Conservation (phyloP, 2,797 vertebrate genomes). For the Silurus aristotelis region DNA sequence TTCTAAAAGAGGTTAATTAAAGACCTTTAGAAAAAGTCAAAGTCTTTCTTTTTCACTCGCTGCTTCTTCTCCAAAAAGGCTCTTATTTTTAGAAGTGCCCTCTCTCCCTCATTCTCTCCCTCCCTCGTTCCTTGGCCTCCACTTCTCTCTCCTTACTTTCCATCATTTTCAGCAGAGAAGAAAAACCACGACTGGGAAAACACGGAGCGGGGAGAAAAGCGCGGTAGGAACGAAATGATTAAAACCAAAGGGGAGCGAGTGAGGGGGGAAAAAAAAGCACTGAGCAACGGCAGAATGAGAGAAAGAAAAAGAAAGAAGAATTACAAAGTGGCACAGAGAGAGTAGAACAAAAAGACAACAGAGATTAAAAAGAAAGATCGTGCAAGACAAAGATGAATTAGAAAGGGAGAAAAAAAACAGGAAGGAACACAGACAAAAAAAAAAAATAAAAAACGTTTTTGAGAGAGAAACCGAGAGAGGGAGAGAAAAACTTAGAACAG, state of each 20-base stretch:
- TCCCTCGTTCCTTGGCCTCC: background rate
- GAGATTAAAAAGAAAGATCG: background rate
- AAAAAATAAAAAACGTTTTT: background rate
- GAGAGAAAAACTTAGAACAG: too few relatives aligned
- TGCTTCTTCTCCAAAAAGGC: conserved; percentile 26
- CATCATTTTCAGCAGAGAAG: background rate
- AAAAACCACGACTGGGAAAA: conserved; percentile 17
- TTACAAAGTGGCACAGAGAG: background rate
- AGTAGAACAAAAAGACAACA: background rate
- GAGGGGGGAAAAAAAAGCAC: background rate
- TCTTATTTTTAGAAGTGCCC: conserved; percentile 45
- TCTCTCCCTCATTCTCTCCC: background rate
- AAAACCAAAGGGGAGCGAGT: background rate
- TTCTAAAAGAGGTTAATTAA: conserved; percentile 29
- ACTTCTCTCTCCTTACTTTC: conserved; percentile 19
- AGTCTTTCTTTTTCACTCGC: conserved; percentile 7
- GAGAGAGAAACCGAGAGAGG: background rate
- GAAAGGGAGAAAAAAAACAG: background rate
- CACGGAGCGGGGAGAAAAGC: background rate
- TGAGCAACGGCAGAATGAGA: background rate
- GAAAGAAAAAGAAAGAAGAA: background rate
- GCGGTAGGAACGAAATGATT: background rate
- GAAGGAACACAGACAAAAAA: background rate
- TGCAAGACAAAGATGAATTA: background rate
- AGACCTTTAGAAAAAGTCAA: conserved; percentile 32